Percentiles rank a stretch among this genome's conserved stretches.
These are phyloP conservation scores for Cardiocondyla obscurior DNA, from an alignment of 1,140 invertebrate genomes.

Conservation along the genomic window DNA sequence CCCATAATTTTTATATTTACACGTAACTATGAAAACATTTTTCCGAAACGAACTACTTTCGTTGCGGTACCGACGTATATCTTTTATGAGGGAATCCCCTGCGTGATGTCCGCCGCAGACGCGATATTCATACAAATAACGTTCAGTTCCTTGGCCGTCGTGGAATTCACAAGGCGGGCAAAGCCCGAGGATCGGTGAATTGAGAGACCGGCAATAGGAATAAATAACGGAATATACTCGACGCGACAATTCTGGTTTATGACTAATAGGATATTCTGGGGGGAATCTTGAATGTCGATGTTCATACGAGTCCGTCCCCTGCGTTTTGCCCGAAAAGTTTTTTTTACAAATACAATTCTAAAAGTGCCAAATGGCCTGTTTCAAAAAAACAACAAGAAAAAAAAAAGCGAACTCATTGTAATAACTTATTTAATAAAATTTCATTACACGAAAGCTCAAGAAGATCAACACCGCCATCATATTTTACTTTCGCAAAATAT, in stretches of 20 bases:
- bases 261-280: conserved; percentile 19
- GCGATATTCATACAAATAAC: conserved; percentile 53
- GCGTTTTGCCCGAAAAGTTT: background rate
- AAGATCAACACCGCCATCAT: background rate
- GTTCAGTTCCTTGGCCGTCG: conserved; percentile 39
- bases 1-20: conserved; percentile 47
- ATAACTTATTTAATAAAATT: background rate
- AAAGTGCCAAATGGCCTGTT: background rate
- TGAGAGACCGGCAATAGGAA: conserved; percentile 31
- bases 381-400: no score
- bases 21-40: background rate
- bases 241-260: conserved; percentile 44
- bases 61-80: conserved; percentile 1
- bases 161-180: conserved; percentile 34
- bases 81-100: conserved; percentile 17
- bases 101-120: background rate
- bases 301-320: background rate
- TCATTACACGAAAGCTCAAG: background rate
- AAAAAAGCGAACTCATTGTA: no score
- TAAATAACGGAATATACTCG: conserved; percentile 42
- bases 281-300: conserved; percentile 11
- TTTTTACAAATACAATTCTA: background rate
- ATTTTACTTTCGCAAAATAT: background rate
- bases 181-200: conserved; percentile 30
- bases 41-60: conserved; percentile 2